phyloP scores from a whole-genome alignment of 35 echinoderm and acorn worm species.

The Lytechinus pictus region DNA sequence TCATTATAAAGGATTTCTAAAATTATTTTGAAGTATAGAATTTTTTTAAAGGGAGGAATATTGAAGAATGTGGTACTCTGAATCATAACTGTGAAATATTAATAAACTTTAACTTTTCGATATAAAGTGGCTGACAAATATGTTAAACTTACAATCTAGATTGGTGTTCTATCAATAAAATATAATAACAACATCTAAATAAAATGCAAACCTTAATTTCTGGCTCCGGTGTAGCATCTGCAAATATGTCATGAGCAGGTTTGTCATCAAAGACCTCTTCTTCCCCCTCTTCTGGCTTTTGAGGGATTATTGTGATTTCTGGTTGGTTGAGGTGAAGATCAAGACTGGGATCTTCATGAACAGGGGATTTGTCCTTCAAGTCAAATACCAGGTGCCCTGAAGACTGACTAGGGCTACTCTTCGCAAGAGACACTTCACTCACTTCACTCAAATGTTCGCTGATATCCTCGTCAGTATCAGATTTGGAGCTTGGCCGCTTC shows the following conservation, averaged over 20 bases:
- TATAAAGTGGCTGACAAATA: too few species aligned
- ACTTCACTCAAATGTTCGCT: slow-evolving; percentile 89
- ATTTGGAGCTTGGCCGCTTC: slow-evolving; percentile 58
- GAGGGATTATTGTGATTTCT: slow-evolving; percentile 45
- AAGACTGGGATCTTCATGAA: slow-evolving; percentile 21
- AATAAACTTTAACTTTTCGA: too few species aligned
- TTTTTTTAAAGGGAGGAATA: too few species aligned
- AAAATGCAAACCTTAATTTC: background rate
- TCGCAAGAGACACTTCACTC: slow-evolving; percentile 71
- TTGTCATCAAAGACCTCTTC: background rate
- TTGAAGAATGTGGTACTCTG: too few species aligned
- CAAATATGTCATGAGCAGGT: background rate
- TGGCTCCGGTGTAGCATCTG: background rate
- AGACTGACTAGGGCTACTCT: slow-evolving; percentile 56
- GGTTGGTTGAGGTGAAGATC: slow-evolving; percentile 13
- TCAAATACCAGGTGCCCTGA: slow-evolving; percentile 63
- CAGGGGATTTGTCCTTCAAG: slow-evolving; percentile 50
- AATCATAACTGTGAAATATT: too few species aligned
- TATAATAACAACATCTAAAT: background rate
- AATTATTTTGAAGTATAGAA: too few species aligned
- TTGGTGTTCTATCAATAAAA: too few species aligned
- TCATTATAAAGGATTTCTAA: too few species aligned
- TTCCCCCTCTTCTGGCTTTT: slow-evolving; percentile 32
- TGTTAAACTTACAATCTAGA: too few species aligned
- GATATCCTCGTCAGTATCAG: slow-evolving; percentile 95